These are phyloP conservation scores for Ormyrus labotus DNA, from an alignment of 2,888 invertebrate genomes.

Conservation along the genomic window DNA sequence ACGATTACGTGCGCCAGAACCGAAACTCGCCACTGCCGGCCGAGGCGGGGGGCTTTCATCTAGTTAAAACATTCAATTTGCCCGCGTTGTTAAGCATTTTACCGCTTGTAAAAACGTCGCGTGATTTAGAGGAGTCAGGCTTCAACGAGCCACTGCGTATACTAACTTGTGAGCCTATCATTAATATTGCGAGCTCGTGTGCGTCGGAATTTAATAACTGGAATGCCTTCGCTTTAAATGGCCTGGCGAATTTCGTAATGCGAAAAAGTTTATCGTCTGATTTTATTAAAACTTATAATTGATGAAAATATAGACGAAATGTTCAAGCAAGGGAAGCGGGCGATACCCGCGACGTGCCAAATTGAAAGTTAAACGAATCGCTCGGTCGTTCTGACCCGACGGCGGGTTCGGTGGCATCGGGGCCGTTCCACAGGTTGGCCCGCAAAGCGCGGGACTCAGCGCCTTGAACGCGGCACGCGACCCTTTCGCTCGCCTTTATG, in stretches of 20 bases:
- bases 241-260: no score
- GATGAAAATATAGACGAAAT: no score
- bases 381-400: not conserved
- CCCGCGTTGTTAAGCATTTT: conserved; percentile 33
- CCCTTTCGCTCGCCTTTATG: not conserved
- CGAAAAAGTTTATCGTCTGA: no score
- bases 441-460: not conserved
- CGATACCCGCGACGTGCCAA: not conserved
- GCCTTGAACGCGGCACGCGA: not conserved
- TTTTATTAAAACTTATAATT: no score
- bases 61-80: conserved; percentile 40
- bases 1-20: conserved; percentile 31
- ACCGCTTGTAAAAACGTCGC: conserved; percentile 33
- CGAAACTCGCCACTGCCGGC: not conserved
- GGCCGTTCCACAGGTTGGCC: conserved; percentile 28
- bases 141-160: no score
- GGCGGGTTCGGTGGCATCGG: not conserved
- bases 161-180: no score
- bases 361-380: conserved; percentile 24
- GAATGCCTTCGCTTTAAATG: no score
- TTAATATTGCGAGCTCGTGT: no score
- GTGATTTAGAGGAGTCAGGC: conserved; percentile 13
- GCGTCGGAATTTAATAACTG: no score
- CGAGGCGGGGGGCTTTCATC: conserved; percentile 23
- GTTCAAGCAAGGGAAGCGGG: no score